Percentiles rank a stretch among this genome's conserved stretches.
Conservation (phyloP, 37 sponge, comb jelly and placozoan genomes). For the Haliclona indistincta region DNA sequence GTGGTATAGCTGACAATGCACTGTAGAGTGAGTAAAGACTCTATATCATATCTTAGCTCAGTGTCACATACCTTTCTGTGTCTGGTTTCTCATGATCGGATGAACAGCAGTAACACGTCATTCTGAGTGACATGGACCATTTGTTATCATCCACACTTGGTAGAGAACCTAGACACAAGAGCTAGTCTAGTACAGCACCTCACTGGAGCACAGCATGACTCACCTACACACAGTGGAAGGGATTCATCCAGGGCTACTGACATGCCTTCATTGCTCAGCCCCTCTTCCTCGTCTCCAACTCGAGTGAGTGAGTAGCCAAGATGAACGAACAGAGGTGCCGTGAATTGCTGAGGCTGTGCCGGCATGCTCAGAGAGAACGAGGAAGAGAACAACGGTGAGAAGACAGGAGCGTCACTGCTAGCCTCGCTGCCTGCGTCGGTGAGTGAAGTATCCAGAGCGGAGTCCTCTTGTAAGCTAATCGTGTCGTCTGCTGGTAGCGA, state of each 20-base stretch:
- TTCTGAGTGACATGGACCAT: too few relatives aligned
- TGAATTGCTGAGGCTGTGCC: background rate
- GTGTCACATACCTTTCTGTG: too few relatives aligned
- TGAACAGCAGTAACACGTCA: too few relatives aligned
- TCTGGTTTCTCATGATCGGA: too few relatives aligned
- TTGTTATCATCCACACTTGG: too few relatives aligned
- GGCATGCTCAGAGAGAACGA: background rate
- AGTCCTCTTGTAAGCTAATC: too few relatives aligned
- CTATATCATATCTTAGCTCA: too few relatives aligned
- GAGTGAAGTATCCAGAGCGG: too few relatives aligned
- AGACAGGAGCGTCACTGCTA: background rate
- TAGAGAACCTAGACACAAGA: too few relatives aligned
- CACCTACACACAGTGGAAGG: background rate
- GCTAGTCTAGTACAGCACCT: background rate
- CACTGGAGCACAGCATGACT: background rate
- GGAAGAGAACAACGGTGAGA: constrained; percentile 18
- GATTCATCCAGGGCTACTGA: background rate
- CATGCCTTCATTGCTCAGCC: background rate
- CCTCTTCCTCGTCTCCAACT: background rate
- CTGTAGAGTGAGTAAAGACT: background rate
- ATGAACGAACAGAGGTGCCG: constrained; percentile 25
- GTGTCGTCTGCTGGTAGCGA: too few relatives aligned
- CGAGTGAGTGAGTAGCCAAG: background rate
- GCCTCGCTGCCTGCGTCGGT: background rate
- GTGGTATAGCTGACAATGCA: background rate